Evolutionary conservation across 2,888 invertebrate genomes (phyloP), one percentile per base, ranked within the genome.

Genomic region (Serripes groenlandicus): DNA sequence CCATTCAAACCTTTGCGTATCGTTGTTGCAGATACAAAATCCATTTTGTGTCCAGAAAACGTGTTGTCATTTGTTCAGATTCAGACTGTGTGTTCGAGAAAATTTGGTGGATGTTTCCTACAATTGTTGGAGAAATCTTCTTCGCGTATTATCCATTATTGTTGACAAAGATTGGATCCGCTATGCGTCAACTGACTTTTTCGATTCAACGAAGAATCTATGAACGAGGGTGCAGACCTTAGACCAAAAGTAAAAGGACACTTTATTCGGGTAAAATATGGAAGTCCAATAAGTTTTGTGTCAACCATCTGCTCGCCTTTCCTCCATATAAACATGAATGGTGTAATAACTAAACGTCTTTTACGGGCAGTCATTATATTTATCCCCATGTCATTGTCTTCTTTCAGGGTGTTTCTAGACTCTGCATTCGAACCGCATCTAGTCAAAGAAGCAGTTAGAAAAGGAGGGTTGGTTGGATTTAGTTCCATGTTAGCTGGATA

Each of bases 1-100:
- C 79, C 1, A 54, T 83, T 28, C 83, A 83, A 72, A 83, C 79
- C 23, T 42, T 83, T 62, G 83, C 77, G 54, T 83, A 80, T 52
- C 49, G 42, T 26, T 83, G 83, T 37, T 83, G 83, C 30, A 79
- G 56, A 56, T 83, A 60, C 62, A 7, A 30, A 4, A 56, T 71
- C 5, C 21, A 54, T 56, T 56, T 62, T 5, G 28, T 58, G 2
- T 35, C 64, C 3, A 70, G 35, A 34, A 69, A 69, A 23, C 69
- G 79, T 37, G 30, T 1, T 3, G 71, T 83, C 15, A 32, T 66
- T 32, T 83, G 83, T 37, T 1, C 28, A 1, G 56, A 58, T 1
- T 42, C 73, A 26, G 54, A 74, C 26, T 75, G 70, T 68, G 23
- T 37, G 21, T 83, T 73, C 26, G 74, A 71, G 18, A 42, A 49